Conservation (phyloP, 2,888 invertebrate species). For the Leptopilina syphax region DNA sequence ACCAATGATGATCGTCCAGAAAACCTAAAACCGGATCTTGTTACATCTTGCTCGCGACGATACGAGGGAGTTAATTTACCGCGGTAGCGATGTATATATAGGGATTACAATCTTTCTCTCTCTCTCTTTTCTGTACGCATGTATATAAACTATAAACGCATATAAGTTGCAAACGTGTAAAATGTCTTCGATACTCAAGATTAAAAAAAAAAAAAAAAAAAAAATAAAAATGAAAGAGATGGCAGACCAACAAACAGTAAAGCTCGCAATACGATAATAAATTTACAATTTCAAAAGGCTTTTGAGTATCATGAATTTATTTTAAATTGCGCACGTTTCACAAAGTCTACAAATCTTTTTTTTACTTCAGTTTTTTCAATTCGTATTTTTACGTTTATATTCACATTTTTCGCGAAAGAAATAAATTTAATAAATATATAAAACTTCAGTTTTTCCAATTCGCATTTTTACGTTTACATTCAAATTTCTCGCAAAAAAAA, state of each 20-base stretch:
- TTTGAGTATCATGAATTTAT: no score
- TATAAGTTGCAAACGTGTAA: conserved; percentile 18
- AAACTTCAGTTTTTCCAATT: no score
- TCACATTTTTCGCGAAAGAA: no score
- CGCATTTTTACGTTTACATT: no score
- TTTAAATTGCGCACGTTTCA: no score
- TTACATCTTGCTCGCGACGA: conserved; percentile 50
- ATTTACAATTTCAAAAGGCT: background rate
- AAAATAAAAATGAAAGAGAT: no score
- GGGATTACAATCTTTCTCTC: conserved; percentile 19
- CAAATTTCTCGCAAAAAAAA: no score
- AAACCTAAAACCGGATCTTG: conserved; percentile 50
- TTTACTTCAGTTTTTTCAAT: no score
- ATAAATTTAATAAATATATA: no score
- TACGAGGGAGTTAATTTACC: conserved; percentile 49
- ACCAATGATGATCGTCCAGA: conserved; percentile 37
- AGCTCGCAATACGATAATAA: background rate
- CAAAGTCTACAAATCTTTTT: no score
- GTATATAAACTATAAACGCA: background rate
- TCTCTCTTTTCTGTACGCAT: background rate
- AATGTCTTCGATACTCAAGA: background rate
- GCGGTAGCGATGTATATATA: conserved; percentile 41
- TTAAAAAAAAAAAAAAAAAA: background rate
- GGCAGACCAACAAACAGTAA: background rate
- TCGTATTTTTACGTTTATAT: no score